Evolutionary conservation across 2,888 invertebrate species (phyloP).

Genomic region (Sycophila texana): DNA sequence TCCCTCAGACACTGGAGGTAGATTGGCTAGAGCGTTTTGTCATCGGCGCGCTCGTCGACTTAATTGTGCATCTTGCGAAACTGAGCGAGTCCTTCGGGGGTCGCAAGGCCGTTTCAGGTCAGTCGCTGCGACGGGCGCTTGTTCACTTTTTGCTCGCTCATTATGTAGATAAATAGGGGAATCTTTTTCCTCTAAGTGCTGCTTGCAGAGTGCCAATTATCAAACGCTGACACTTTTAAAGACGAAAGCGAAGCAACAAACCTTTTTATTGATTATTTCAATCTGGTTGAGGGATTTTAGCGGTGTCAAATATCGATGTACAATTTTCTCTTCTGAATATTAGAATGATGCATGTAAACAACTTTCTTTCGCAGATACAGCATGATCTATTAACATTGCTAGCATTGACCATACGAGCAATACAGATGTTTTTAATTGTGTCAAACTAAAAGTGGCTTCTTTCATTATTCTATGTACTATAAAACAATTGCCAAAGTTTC

Average conservation of each 20-base stretch:
- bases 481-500: no score
- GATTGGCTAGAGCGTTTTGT: slow-evolving; percentile 19
- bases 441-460: no score
- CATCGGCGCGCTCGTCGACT: neutral
- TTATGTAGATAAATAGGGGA: neutral
- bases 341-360: no score
- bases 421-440: no score
- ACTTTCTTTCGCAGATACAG: no score
- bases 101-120: slow-evolving; percentile 44
- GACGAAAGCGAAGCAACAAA: neutral
- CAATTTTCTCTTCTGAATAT: no score
- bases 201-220: no score
- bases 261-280: neutral
- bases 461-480: no score
- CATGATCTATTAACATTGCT: no score
- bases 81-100: slow-evolving; percentile 35
- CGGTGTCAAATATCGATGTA: neutral
- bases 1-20: neutral
- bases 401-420: no score
- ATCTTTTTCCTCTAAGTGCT: neutral
- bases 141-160: neutral
- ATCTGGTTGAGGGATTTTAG: neutral
- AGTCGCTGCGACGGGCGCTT: neutral
- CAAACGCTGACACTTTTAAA: neutral
- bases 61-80: slow-evolving; percentile 23